Evolutionary conservation across 2,113 vertebrate species (phyloP), one percentile per base, ranked within the genome.

Genomic region (Gymnorhina tibicen): DNA sequence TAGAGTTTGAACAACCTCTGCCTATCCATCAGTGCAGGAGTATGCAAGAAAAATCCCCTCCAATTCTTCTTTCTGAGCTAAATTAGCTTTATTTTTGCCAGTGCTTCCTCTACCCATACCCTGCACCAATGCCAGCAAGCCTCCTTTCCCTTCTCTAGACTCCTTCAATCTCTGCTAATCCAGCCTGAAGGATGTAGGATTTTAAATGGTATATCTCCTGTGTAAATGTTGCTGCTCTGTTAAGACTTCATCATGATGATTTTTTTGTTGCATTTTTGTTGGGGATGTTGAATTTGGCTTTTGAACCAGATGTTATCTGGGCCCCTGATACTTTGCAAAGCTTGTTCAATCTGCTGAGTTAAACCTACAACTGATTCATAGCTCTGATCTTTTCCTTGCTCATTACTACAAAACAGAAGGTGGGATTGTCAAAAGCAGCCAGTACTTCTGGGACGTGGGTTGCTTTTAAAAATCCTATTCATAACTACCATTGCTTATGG

Each of bases 261-360:
- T 91, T 79, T 91, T 91, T 94, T 85, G 37, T 60, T 84, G 52
- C 27, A 64, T 91, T 89, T 91, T 67, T 64, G 27, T 47, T 85
- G 50, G 58, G 85, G 67, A 74, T 23, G 33, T 32, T 91, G 82
- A 73, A 94, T 69, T 85, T 75, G 33, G 58, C 63, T 94, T 96
- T 96, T 85, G 85, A 96, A 87, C 35, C 24, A 79, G n/a, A 62
- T 83, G 75, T 59, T 93, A 74, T 68, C 63, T 69, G 59, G 74
- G 52, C 33, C 52, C 9, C 52, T 91, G 67, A 66, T 64, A 93
- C 63, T 90, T 85, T 47, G 66, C 66, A 89, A 87, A 91, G 77
- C 66, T 91, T 83, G 55, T 80, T 91, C 87, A 85, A 76, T 91
- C 93, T 83, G 82, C 87, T 41, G 70, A 91, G 72, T 66, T 87